phyloP scores from a whole-genome alignment of 2,797 vertebrate species.

The Phataginus tricuspis region DNA sequence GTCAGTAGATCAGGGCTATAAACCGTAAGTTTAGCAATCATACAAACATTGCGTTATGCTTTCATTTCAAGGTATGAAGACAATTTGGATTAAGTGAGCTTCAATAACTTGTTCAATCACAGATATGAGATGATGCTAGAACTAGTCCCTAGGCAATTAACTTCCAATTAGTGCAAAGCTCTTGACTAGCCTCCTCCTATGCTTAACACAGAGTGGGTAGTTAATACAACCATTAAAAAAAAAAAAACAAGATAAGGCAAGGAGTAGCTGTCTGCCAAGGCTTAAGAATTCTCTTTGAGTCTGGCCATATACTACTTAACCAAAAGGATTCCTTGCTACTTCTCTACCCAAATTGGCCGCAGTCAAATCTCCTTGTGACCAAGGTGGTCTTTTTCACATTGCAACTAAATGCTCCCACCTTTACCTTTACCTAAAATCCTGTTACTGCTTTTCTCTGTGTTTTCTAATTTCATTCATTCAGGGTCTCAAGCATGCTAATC shows the following conservation, averaged over 20 bases:
- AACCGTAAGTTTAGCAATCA: not conserved
- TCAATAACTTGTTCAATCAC: not conserved
- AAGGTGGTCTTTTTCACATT: not conserved
- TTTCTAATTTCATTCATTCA: not conserved
- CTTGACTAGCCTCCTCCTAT: not conserved
- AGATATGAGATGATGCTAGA: not conserved
- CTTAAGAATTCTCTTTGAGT: not conserved
- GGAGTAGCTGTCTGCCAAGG: not conserved
- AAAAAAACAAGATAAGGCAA: not conserved
- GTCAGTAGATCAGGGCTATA: not conserved
- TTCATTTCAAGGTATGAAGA: not conserved
- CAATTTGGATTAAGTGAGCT: not conserved
- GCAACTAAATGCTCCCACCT: not conserved
- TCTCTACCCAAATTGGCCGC: not conserved
- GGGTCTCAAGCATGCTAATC: not conserved
- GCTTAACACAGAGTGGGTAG: not conserved
- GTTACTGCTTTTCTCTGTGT: not conserved
- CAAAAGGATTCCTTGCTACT: not conserved
- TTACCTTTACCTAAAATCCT: not conserved
- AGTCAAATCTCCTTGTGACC: not conserved
- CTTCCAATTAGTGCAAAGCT: not conserved
- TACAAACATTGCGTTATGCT: not conserved
- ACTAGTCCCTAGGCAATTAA: not conserved
- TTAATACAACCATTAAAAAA: not conserved
- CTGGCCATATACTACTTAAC: not conserved